Evolutionary conservation across 2,888 invertebrate genomes (phyloP), one percentile per base, ranked within the genome.

Genomic region (Pinctada fucata): DNA sequence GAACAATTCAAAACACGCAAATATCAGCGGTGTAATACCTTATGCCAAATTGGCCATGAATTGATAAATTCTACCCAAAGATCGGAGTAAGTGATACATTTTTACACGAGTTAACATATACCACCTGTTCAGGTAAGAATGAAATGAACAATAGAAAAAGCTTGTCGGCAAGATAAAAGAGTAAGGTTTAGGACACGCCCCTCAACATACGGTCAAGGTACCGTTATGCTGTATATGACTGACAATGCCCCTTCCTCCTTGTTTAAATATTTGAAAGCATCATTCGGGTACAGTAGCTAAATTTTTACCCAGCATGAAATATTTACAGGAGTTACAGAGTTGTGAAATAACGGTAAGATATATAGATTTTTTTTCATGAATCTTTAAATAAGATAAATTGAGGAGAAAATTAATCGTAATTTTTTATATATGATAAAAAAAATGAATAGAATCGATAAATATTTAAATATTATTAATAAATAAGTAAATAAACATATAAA

Each of bases 1-100:
- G 48, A 73, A 47, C 48, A 49, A 65, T 74, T 66, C 45, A 51
- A 66, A 66, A 64, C 74, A 74, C 49, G 74, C 65, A 63, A 51
- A 13, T 63, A 66, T 66, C 66, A 47, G 13, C 51, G 49, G 31
- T 50, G n/a, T 8, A 48, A 64, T 66, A 74, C 65, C 50, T 49
- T 74, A 49, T 74, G 74, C 16, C 66, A 48, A 72, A 74, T 74
- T 74, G 49, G n/a, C 49, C 74, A 16, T 49, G 51, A 67, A 74
- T 49, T 64, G 48, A 49, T 31, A 65, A 74, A 66, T 65, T 49
- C 16, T 4, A 16, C 49, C 50, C 48, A 66, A 49, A 31, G 5
- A 74, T 74, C 45, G 64, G 13, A 16, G 48, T 49, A 74, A 63
- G 74, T 74, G 74, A 66, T 74, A 74, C 50, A 64, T 74, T 68